Base-by-base conservation (phyloP, 2,888 invertebrate species). In the Sphaerophoria taeniata region DNA sequence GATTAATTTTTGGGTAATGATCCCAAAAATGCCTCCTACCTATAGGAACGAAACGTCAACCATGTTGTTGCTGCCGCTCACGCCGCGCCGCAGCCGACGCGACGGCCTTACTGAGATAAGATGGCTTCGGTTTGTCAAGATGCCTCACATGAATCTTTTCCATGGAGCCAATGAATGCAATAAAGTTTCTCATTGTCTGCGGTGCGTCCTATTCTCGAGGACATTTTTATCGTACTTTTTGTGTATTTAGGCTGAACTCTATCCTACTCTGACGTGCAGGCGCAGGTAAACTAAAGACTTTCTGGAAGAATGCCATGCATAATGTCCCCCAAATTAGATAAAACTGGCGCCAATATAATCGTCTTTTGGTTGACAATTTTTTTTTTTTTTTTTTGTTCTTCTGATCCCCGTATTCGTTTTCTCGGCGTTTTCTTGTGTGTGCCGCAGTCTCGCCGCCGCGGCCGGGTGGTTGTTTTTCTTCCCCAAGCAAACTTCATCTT, bases 261-360 rank as follows among this genome's bases (percentile, higher is more conserved):
- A 61, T 85, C 81, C 63, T 77, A 49, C 60, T 85, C 73, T 76
- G 76, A 58, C 73, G 24, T 34, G 69, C 81, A 77, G 80, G 72
- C 72, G 69, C 81, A 81, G 81, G 76, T 77, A 85, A 47, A 14
- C 16, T 24, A 53, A 49, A 69, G 80, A 72, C 60, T 67, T 67
- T 45, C 70, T 85, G 85, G 85, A 81, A 81, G 91, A 91, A 91
- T 91, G 91, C 91, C 91, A 91, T 91, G 91, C 91, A 91, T 91
- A 91, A 90, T 90, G 92, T 92, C 91, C 92, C 92, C 90, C 90
- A 88, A 91, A 91, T 91, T 91, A 91, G 91, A 91, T 91, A 91
- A 91, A 90, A 89, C 90, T 91, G 91, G 91, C 91, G 91, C 91
- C 91, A 91, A 90, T 89, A 90, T 90, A 90, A 90, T 90, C 90